Evolutionary conservation across 2,888 invertebrate genomes (phyloP), one percentile per base, ranked within the genome.

Genomic region (Thera britannica): DNA sequence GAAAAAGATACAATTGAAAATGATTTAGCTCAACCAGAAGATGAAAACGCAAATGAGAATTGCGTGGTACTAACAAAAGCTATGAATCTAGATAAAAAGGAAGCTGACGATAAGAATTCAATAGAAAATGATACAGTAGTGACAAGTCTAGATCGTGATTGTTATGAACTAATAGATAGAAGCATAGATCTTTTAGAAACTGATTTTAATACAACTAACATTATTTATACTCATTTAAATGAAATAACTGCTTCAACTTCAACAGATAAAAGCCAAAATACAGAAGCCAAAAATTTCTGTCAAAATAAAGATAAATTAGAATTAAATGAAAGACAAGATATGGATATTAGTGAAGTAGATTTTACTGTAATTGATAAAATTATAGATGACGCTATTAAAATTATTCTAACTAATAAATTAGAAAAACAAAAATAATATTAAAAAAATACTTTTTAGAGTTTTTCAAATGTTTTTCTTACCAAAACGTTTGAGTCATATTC

Each of bases 301-400:
- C 48, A 68, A 58, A 60, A 65, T 59, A 58, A 51, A 46, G 62
- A 56, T 62, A 60, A 57, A 54, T 61, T 66, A 66, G 63, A 68
- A 70, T 23, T 62, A 66, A 36, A 41, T 68, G 55, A 65, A 46
- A 68, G 64, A 12, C 66, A 64, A 70, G 68, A 44, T 9, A 54
- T 12, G 34, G 46, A 57, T 38, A 57, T 61, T 41, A 72, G 64
- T 54, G 67, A 69, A 62, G 65, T 66, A 35, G 68, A 70, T 65
- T 74, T 67, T 58, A 68, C 68, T 3, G 78, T 79, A 68, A 74
- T 78, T 12, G 78, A 78, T 41, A 78, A 76, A 68, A 78, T 78
- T 34, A 77, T 77, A 55, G 75, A 74, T 0, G 76, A 79, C 55
- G 78, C 80, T 4, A 72, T 79, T 7, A 75, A 78, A 46, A 75